Base-by-base conservation (phyloP, 2,113 vertebrate species). In the Hymenochirus boettgeri region DNA sequence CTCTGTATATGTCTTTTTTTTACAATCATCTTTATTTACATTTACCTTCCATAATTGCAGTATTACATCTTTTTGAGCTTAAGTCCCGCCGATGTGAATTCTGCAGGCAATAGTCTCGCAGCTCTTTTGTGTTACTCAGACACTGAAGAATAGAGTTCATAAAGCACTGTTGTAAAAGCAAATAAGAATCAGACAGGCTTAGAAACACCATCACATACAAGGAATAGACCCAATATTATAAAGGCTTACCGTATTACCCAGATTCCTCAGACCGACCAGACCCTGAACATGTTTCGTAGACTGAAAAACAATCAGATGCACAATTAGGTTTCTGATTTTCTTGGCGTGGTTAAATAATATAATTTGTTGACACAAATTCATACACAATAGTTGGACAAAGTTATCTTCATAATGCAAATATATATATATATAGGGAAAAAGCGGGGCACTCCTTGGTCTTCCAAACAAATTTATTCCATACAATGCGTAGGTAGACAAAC, bases 131-230 rank as follows among this genome's bases (percentile, higher is more conserved):
- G 81, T 97, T 96, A 65, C 95, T 97, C 79, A 98, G 85, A 81
- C 95, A 98, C 75, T 97, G 95, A 12, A 98, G 89, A 75, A 98
- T 93, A 60, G 93, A 96, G 89, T 98, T 98, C 94, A 98, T 97
- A 80, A 98, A 98, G 79, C 95, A 98, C 64, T 67, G 55, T 19
- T 2, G 26, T 15, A 42, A 2, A 51, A 35, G 66, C 17, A 55
- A 45, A 22, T n/a, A 46, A 17, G 54, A 22, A 57, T 25, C 54
- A 58, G 52, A 47, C 18, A 39, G 62, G 15, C 70, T 11, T 24
- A 15, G 19, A 60, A 11, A 50, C 4, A 4, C 4, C 25, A 42
- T 9, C 15, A 35, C 15, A 13, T 13, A 48, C 12, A 12, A 61
- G 27, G 10, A 15, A 25, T 6, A 7, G 15, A 35, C 10, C 33